Base-by-base conservation (phyloP, 1,140 invertebrate genomes). In the Apis cerana region DNA sequence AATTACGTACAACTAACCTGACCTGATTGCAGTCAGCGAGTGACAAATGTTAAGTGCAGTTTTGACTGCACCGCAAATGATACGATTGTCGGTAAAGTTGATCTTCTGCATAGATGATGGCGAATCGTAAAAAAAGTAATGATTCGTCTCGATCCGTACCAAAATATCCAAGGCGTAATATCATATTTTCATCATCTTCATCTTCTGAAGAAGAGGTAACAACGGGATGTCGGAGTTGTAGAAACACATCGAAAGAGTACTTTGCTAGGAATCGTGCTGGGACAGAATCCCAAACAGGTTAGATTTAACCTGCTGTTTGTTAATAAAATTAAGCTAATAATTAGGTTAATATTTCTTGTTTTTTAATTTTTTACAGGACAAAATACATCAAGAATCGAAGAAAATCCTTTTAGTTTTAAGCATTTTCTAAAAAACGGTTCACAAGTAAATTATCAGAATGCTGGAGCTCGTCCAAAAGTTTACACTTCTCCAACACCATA, bases 371-470 rank as follows among this genome's bases (percentile, higher is more conserved):
- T 52, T 7, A 2, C 61, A 89, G 89, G 77, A 52, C 92, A 92
- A 81, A 94, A 95, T 19, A 89, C 92, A 13, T 91, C 94, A 61
- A 95, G 95, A 74, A 95, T 95, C 87, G 96, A 97, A 88, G 96
- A 97, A 70, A 96, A 96, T 92, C 95, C 96, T 4, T 97, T 98
- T 92, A 97, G 97, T 59, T 97, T 98, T 90, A 97, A 97, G 91
- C 97, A 97, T 91, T 97, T 97, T 91, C 90, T 97, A 85, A 96
- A 96, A 85, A 93, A 91, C 77, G 93, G 93, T 58, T 86, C 85
- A 0, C 91, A 90, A 48, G 76, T 82, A 21, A 94, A 92, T 88
- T 94, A 95, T 88, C 93, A 94, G n/a, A 93, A 92, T 80, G 91
- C 94, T 64, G 95, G 95, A 50, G 95, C 95, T 4, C 92, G 95